phyloP scores from a whole-genome alignment of 2,888 invertebrate genomes.

The Aplocera efformata region DNA sequence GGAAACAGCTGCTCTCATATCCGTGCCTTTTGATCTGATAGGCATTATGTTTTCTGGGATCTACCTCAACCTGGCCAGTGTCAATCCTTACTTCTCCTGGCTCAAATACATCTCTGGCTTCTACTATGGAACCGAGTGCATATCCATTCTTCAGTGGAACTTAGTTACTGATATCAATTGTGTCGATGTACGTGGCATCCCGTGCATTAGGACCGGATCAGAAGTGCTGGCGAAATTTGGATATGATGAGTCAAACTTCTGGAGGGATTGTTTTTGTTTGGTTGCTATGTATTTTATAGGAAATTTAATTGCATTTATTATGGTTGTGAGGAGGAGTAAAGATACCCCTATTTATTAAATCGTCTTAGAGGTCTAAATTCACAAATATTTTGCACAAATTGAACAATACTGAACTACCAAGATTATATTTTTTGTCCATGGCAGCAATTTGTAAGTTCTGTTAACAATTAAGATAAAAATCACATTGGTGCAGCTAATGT shows the following conservation, averaged over 20 bases:
- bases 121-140: constrained; percentile 84
- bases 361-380: too few species aligned
- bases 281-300: constrained; percentile 54
- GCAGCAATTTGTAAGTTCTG: too few species aligned
- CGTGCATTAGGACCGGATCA: constrained; percentile 81
- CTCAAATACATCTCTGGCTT: constrained; percentile 85
- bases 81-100: constrained; percentile 76
- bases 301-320: constrained; percentile 63
- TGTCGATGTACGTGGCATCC: constrained; percentile 71
- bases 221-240: constrained; percentile 81
- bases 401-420: too few species aligned
- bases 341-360: constrained; percentile 68
- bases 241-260: constrained; percentile 64
- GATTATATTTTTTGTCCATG: too few species aligned
- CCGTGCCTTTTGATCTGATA: constrained; percentile 84
- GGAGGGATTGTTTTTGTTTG: constrained; percentile 65
- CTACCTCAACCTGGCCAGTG: constrained; percentile 82
- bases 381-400: too few species aligned
- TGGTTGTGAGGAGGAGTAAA: constrained; percentile 66
- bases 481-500: too few species aligned
- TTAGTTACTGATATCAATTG: constrained; percentile 81
- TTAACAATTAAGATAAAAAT: too few species aligned
- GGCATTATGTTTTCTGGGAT: constrained; percentile 84
- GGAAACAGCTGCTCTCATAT: constrained; percentile 83
- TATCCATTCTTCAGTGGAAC: constrained; percentile 85